Conservation (phyloP, 2,113 vertebrate genomes). For the Bufo gargarizans region DNA sequence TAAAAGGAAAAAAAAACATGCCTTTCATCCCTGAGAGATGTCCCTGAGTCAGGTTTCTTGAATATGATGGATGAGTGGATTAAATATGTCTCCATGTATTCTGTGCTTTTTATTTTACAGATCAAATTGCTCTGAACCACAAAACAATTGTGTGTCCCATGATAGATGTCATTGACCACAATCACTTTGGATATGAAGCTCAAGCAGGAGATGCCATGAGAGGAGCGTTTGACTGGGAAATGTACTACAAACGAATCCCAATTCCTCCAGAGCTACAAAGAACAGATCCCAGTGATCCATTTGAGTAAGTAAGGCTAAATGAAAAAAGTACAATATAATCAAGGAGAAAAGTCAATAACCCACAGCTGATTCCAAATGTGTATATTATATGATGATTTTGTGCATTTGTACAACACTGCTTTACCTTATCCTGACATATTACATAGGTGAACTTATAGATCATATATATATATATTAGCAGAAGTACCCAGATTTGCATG, state of each 20-base stretch:
- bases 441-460: too few species aligned
- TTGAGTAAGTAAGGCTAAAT: conserved; percentile 80
- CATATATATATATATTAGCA: neutral
- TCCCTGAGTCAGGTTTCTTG: conserved; percentile 62
- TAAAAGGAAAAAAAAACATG: conserved; percentile 36
- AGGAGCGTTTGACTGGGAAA: conserved; percentile 93
- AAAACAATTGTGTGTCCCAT: conserved; percentile 91
- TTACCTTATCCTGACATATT: too few species aligned
- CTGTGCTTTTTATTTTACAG: conserved; percentile 79
- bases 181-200: conserved; percentile 90
- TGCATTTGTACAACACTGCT: too few species aligned
- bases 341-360: conserved; percentile 18
- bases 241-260: conserved; percentile 93
- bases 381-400: too few species aligned
- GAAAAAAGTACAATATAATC: conserved; percentile 49
- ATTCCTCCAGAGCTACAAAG: conserved; percentile 87
- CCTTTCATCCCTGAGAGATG: conserved; percentile 56
- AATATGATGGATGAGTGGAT: conserved; percentile 70
- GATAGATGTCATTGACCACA: conserved; percentile 95
- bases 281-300: conserved; percentile 86
- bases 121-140: conserved; percentile 89
- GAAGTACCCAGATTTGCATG: too few species aligned
- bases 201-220: conserved; percentile 90
- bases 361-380: neutral
- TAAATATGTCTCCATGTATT: conserved; percentile 70